Percentiles rank a stretch among this genome's conserved stretches.
phyloP scores from a whole-genome alignment of 2,888 invertebrate genomes.

The Pseudanteris insignis region DNA sequence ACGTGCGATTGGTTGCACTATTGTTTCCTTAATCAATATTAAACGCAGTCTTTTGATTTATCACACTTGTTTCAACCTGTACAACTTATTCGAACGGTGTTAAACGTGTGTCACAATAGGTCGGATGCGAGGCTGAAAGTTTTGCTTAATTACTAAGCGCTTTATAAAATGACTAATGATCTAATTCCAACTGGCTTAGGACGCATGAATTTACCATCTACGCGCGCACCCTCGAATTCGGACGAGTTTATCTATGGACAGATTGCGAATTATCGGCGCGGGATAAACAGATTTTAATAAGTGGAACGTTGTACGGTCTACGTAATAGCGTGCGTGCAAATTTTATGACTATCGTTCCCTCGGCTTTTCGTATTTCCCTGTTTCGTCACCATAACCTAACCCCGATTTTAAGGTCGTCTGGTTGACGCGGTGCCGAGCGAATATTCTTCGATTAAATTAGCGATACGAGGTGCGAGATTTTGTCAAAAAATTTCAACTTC shows the following conservation, averaged over 20 bases:
- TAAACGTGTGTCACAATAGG: too few relatives aligned
- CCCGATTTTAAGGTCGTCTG: constrained; percentile 30
- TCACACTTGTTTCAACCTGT: constrained; percentile 5
- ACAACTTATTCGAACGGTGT: constrained; percentile 1
- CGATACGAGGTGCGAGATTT: too few relatives aligned
- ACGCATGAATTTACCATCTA: constrained; percentile 13
- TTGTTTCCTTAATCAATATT: constrained; percentile 5
- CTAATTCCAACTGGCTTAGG: background rate
- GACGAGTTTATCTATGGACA: constrained; percentile 11
- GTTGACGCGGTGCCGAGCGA: constrained; percentile 19
- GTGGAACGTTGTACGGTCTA: constrained; percentile 51
- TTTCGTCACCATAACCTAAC: constrained; percentile 46
- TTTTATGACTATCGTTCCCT: constrained; percentile 49
- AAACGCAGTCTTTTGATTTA: constrained; percentile 2
- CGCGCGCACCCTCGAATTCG: background rate
- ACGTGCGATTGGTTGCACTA: too few relatives aligned
- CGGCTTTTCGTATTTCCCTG: constrained; percentile 48
- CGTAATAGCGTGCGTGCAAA: constrained; percentile 42
- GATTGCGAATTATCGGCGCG: constrained; percentile 53
- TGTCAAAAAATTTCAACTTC: too few relatives aligned
- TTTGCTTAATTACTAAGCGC: background rate
- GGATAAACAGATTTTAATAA: constrained; percentile 71
- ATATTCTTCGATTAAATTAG: too few relatives aligned
- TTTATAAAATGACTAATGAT: background rate
- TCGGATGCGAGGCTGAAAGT: background rate